phyloP scores from a whole-genome alignment of 2,113 vertebrate genomes.

The Oxyruncus cristatus region DNA sequence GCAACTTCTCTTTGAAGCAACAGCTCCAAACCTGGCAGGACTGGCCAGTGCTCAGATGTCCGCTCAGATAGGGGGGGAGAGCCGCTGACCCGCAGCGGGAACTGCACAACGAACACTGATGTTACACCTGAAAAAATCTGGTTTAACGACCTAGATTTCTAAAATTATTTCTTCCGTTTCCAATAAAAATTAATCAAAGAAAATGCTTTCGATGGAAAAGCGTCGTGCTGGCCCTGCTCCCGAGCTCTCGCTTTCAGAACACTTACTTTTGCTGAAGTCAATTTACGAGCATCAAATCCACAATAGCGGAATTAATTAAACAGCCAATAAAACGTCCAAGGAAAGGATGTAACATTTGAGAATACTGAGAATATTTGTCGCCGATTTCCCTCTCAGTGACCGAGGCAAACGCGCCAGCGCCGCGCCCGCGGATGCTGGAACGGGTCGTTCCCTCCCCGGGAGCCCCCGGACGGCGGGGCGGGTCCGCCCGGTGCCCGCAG shows the following conservation, averaged over 20 bases:
- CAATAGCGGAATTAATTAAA: too few relatives aligned
- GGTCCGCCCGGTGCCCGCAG: neutral
- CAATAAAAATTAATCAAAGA: neutral
- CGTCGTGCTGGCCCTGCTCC: neutral
- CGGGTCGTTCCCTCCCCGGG: neutral
- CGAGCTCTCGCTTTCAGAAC: neutral
- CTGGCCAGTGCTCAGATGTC: neutral
- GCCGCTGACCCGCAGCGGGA: fast-evolving
- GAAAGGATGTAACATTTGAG: fast-evolving
- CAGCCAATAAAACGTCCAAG: neutral
- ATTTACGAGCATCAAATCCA: fast-evolving
- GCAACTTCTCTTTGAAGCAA: neutral
- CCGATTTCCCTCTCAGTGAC: neutral
- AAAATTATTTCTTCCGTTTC: neutral
- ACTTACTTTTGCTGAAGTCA: neutral
- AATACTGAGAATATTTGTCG: neutral
- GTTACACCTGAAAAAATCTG: fast-evolving
- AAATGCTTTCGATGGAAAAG: neutral
- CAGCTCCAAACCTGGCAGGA: fast-evolving
- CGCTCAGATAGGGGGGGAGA: fast-evolving
- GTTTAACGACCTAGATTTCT: neutral
- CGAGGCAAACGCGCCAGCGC: fast-evolving
- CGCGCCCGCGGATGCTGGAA: neutral
- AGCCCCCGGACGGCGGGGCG: neutral
- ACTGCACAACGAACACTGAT: fast-evolving